These are phyloP conservation scores for Tethya wilhelma DNA, from an alignment of 37 sponge, comb jelly and placozoan genomes.

Conservation along the genomic window DNA sequence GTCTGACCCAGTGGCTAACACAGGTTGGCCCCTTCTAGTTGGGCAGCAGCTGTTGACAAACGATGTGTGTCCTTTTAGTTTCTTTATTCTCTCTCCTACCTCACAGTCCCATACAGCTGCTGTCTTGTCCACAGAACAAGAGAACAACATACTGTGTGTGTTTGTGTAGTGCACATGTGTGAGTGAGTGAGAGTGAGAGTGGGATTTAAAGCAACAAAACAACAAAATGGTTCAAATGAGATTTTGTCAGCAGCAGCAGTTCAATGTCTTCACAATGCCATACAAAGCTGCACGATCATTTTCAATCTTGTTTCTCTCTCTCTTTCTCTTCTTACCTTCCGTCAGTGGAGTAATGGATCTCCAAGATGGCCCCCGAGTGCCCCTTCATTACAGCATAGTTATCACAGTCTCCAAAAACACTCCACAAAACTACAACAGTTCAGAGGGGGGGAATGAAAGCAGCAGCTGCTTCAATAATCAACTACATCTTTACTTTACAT, in stretches of 20 bases:
- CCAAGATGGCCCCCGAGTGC: constrained; percentile 86
- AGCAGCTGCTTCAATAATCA: no score
- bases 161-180: constrained; percentile 1
- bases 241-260: no score
- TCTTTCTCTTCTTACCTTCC: constrained; percentile 73
- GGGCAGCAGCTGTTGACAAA: constrained; percentile 90
- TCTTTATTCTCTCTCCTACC: constrained; percentile 80
- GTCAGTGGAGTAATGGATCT: constrained; percentile 85
- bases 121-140: constrained; percentile 89
- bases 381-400: constrained; percentile 92
- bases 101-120: constrained; percentile 95
- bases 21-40: constrained; percentile 61
- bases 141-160: constrained; percentile 66
- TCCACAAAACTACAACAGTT: constrained; percentile 88
- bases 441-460: no score
- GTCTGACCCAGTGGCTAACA: constrained; percentile 90
- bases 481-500: no score
- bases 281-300: neutral
- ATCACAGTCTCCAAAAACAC: constrained; percentile 98
- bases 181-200: neutral
- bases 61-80: constrained; percentile 92
- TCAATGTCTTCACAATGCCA: neutral
- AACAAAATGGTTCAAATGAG: no score
- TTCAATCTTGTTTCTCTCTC: no score
- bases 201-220: neutral